Conservation (phyloP, 2,797 vertebrate genomes). For the Schizothorax lantsangensis region DNA sequence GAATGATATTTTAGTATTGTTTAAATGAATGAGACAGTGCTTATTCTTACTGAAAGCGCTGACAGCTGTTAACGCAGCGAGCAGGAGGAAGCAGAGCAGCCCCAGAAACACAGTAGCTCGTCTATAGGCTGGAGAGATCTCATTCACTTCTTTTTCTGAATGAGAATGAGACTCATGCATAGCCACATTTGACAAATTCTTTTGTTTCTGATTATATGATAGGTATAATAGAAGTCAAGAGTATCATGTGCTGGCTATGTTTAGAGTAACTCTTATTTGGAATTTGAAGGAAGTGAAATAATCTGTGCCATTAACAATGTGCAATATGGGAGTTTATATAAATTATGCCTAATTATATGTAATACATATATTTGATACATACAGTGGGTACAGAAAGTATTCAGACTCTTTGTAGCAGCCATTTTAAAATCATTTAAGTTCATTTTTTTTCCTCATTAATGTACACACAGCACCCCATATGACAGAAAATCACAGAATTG, state of each 20-base stretch:
- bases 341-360: too few relatives aligned
- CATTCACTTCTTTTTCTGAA: neutral
- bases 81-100: conserved; percentile 60
- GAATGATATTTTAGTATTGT: neutral
- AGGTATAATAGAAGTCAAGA: neutral
- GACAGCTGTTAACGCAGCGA: conserved; percentile 56
- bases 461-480: too few relatives aligned
- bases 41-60: conserved; percentile 62
- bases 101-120: conserved; percentile 53
- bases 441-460: too few relatives aligned
- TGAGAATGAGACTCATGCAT: conserved; percentile 11
- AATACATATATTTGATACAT: neutral
- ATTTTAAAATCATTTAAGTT: too few relatives aligned
- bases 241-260: neutral
- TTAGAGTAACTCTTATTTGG: neutral
- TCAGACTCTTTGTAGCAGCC: too few relatives aligned
- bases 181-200: neutral
- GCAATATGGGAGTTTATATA: neutral
- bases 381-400: too few relatives aligned
- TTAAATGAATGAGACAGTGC: neutral
- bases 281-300: neutral
- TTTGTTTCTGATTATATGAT: too few relatives aligned
- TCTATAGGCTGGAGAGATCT: neutral
- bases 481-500: too few relatives aligned
- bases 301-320: neutral